Percentiles rank a stretch among this genome's conserved stretches.
These are phyloP conservation scores for Liodrosophila aerea DNA, from an alignment of 2,888 invertebrate genomes.

Conservation along the genomic window DNA sequence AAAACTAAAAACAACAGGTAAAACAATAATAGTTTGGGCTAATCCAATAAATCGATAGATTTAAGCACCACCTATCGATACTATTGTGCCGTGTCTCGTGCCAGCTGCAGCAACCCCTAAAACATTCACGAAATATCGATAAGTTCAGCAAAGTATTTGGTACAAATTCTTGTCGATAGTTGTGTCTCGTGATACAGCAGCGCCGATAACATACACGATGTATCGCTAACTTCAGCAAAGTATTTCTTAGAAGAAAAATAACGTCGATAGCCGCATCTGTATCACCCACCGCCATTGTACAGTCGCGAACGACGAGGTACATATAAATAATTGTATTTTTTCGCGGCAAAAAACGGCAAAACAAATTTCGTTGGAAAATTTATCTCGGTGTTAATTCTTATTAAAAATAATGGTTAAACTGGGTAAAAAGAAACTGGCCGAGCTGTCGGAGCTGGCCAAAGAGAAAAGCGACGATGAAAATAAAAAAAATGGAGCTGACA, in stretches of 20 bases:
- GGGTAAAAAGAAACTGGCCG: slow-evolving; percentile 78
- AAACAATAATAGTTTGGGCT: too few relatives aligned
- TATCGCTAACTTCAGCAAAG: not conserved
- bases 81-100: too few relatives aligned
- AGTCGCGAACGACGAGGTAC: slow-evolving; percentile 27
- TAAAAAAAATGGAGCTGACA: slow-evolving; percentile 53
- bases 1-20: slow-evolving; percentile 26
- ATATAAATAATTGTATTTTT: slow-evolving; percentile 36
- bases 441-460: slow-evolving; percentile 68
- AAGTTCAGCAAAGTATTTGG: too few relatives aligned
- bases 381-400: not conserved
- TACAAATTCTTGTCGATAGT: too few relatives aligned
- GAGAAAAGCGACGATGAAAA: slow-evolving; percentile 71
- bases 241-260: too few relatives aligned
- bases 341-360: slow-evolving; percentile 45
- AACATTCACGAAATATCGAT: too few relatives aligned
- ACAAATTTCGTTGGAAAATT: not conserved
- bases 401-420: slow-evolving; percentile 75
- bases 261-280: not conserved
- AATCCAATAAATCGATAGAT: too few relatives aligned
- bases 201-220: too few relatives aligned
- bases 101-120: too few relatives aligned
- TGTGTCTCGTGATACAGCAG: too few relatives aligned
- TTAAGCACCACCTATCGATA: too few relatives aligned
- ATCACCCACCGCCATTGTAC: slow-evolving; percentile 21